A percentile compares a stretch with the other conserved stretches of the same genome.
Evolutionary conservation across 2,888 invertebrate genomes (phyloP).

Genomic region (Seira musarum): DNA sequence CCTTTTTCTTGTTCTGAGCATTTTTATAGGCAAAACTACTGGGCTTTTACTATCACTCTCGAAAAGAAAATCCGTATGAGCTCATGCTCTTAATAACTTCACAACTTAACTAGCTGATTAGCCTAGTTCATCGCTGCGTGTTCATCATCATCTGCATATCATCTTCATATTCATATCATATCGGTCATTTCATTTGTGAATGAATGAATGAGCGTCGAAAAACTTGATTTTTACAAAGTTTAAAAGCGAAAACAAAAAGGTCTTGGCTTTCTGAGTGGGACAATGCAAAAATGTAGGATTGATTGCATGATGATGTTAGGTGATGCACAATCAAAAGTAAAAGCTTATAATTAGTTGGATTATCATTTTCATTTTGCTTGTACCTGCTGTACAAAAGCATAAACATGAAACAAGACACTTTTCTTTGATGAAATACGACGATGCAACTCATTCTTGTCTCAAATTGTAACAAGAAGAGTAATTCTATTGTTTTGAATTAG

Average conservation of each 20-base stretch:
- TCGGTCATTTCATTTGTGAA: neutral
- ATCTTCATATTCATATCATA: constrained; percentile 9
- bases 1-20: neutral
- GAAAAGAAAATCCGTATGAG: constrained; percentile 13
- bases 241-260: neutral
- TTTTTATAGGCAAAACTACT: constrained; percentile 5
- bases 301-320: neutral
- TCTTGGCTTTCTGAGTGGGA: neutral
- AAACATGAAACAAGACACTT: neutral
- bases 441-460: neutral
- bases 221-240: constrained; percentile 1
- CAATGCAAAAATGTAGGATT: neutral
- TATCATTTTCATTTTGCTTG: neutral
- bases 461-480: neutral
- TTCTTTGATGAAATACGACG: neutral
- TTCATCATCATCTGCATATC: constrained; percentile 22
- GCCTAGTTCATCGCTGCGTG: constrained; percentile 54
- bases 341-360: constrained; percentile 45
- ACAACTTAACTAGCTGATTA: constrained; percentile 36
- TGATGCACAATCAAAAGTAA: constrained; percentile 45
- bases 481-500: neutral
- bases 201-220: neutral
- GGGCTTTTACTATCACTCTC: constrained; percentile 25
- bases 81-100: constrained; percentile 10
- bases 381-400: too few species aligned